Base-by-base conservation (phyloP, 2,888 invertebrate genomes). In the Perithous albicinctus region DNA sequence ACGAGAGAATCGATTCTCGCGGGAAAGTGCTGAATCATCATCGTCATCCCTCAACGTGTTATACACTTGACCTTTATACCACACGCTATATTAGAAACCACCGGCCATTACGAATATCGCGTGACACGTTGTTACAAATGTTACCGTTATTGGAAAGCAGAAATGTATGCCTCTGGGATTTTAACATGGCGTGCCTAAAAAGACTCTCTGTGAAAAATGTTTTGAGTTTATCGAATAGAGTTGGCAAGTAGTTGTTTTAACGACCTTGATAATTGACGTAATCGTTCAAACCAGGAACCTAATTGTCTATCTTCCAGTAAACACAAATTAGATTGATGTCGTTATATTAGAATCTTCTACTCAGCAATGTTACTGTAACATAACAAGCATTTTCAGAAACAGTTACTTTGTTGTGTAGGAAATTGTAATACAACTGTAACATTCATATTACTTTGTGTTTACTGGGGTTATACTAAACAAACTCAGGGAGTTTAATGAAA, bases 1-100 rank as follows among this genome's bases (percentile, higher is more conserved):
- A 77, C 80, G 74, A 76, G 80, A 83, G 85, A 86, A 86, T 54
- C 77, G 77, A 75, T 61, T 6, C 26, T 41, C 56, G 32, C 32
- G 35, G 7, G 12, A 69, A 76, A 83, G 76, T 46, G 69, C 78
- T 80, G 80, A 76, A 78, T 80, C 85, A 74, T 69, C 75, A 43
- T 82, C 73, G 41, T 29, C 72, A 29, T 67, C 35, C 35, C 54
- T 51, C 54, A 26, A 41, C 54, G 54, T 38, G 41, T 38, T 54
- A 20, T 15, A 38, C 46, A 79, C 78, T 85, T 82, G 80, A 85
- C 82, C 85, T 80, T 67, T 46, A 79, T 82, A 48, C 61, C 56
- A 10, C 20, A 6, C 1, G 15, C 38, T 38, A 12, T 69, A 69
- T 35, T 35, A 29, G 32, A 32, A 67, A 48, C 20, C 32, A 20